Conservation (phyloP, 2,797 vertebrate species). For the Hypotaenidia okinawae region DNA sequence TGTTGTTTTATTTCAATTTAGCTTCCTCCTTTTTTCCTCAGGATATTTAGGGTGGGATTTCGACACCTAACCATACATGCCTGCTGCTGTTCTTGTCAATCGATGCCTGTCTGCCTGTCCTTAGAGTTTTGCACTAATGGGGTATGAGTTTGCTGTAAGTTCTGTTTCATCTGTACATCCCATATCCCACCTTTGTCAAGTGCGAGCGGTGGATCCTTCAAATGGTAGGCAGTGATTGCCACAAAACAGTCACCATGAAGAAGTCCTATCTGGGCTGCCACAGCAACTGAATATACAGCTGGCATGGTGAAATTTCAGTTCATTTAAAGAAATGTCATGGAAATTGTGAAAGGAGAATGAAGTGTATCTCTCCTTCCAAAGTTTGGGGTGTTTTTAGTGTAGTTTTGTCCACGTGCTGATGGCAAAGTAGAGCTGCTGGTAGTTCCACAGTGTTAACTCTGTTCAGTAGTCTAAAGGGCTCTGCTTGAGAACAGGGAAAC, state of each 20-base stretch:
- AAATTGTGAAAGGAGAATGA: not conserved
- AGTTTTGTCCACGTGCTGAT: not conserved
- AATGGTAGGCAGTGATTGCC: not conserved
- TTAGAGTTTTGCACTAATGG: not conserved
- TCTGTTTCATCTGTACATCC: not conserved
- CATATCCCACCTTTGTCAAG: not conserved
- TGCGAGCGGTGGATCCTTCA: constrained; percentile 30
- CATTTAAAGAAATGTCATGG: not conserved
- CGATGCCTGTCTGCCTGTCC: not conserved
- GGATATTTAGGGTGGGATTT: constrained; percentile 51
- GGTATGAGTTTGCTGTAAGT: fast-evolving
- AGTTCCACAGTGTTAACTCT: not conserved
- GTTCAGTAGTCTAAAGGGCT: not conserved
- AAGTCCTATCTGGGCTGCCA: not conserved
- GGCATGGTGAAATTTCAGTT: constrained; percentile 19
- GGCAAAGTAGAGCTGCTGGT: not conserved
- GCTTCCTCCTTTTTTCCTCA: not conserved
- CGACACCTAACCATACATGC: not conserved
- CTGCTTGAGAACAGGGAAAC: not conserved
- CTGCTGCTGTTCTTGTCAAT: not conserved
- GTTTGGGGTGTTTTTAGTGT: not conserved
- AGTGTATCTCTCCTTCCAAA: not conserved
- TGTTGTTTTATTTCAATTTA: not conserved
- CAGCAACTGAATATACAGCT: not conserved
- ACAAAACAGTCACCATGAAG: not conserved